Base-by-base conservation (phyloP, 2,797 vertebrate genomes). In the Pseudomugil gertrudae region DNA sequence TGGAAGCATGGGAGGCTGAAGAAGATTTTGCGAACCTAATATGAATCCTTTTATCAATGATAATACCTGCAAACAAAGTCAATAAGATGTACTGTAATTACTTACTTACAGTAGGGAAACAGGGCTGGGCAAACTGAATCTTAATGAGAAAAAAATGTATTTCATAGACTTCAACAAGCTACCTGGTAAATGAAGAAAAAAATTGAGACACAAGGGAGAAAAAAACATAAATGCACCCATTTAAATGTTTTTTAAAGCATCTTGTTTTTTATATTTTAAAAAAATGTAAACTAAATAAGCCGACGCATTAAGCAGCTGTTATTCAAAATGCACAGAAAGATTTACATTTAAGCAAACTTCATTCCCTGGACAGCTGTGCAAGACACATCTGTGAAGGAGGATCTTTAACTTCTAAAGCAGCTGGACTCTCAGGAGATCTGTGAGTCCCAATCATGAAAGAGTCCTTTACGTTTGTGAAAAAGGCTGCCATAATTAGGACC, bases 281-380 rank as follows among this genome's bases (percentile, higher is more conserved):
- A 2, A 53, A 11, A 36, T 21, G 3, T 8, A 36, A 11, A 54
- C 43, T 6, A 43, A 2, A 43, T 43, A 15, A 43, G 52, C 29
- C 15, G n/a, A 45, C 21, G 43, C 36, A 43, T 43, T 32, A 64
- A 55, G 30, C 6, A 29, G 27, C 40, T 54, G 1, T 27, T 23
- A 26, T 36, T 38, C 45, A 27, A 40, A 19, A n/a, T 54, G 36
- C 36, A 24, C 27, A 54, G 62, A 45, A 33, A 63, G 43, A 45
- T 32, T 14, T 24, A 9, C 32, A 14, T 33, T 36, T n/a, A 45
- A 45, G 26, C 23, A 10, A 9, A n/a, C n/a, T 57, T 24, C 24
- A 17, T 33, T 24, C 53, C 38, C 27, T 32, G 24, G 36, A 55
- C 27, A 55, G 15, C 14, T 38, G 55, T 8, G 35, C 24, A 38